Evolutionary conservation across 2,113 vertebrate genomes (phyloP).

Genomic region (Oreochromis niloticus): DNA sequence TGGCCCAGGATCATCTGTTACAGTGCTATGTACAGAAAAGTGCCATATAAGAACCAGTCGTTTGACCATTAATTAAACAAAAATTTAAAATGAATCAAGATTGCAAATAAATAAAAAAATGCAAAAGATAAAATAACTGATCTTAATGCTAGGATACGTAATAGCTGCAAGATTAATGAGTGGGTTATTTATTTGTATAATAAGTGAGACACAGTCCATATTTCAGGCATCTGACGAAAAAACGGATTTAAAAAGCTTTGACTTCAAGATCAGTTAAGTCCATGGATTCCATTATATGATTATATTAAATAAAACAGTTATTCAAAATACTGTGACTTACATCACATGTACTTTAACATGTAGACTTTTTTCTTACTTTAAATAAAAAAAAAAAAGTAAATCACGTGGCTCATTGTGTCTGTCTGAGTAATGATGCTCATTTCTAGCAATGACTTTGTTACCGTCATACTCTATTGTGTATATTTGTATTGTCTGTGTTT

Average conservation of each 20-base stretch:
- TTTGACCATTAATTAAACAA: neutral
- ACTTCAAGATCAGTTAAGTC: neutral
- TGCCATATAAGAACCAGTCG: neutral
- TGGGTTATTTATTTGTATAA: neutral
- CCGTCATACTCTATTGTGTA: neutral
- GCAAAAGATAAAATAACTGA: neutral
- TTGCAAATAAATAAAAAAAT: neutral
- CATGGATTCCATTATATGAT: neutral
- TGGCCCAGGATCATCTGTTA: neutral
- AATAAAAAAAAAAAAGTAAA: accelerated
- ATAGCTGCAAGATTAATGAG: neutral
- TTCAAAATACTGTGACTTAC: neutral
- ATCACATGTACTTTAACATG: neutral
- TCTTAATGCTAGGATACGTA: accelerated
- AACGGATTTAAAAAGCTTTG: neutral
- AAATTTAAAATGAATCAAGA: neutral
- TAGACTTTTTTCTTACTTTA: neutral
- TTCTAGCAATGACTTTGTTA: neutral
- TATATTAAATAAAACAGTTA: neutral
- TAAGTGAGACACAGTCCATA: neutral
- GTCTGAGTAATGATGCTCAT: no score
- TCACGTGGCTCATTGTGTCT: neutral
- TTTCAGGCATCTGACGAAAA: neutral
- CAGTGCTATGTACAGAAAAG: neutral
- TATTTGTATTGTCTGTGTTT: neutral